Conservation (phyloP, 2,113 vertebrate species). For the Verasper variegatus region DNA sequence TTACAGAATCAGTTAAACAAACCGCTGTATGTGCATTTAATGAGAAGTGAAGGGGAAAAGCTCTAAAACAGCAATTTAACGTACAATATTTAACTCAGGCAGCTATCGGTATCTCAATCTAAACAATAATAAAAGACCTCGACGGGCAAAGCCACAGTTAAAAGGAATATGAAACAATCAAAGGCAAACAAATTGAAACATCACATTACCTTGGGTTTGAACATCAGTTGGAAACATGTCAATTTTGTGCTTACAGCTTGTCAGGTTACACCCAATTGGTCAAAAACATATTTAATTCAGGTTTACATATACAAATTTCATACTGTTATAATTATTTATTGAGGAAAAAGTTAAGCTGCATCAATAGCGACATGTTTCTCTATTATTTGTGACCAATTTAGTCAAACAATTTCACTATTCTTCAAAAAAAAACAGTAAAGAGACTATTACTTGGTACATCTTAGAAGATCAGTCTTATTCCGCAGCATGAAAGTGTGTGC, state of each 20-base stretch:
- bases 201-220: too few species aligned
- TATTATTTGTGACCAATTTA: neutral
- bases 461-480: conserved; percentile 19
- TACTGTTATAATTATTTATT: neutral
- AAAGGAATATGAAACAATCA: too few species aligned
- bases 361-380: too few species aligned
- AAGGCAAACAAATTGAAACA: too few species aligned
- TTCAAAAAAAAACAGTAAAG: neutral
- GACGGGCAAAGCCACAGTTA: too few species aligned
- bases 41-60: neutral
- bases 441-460: neutral
- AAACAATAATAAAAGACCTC: too few species aligned
- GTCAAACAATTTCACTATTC: neutral
- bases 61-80: too few species aligned
- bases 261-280: neutral
- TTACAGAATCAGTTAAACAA: neutral
- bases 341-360: too few species aligned
- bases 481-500: conserved; percentile 9
- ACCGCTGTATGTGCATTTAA: neutral
- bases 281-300: neutral
- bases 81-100: too few species aligned
- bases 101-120: too few species aligned
- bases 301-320: too few species aligned
- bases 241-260: neutral
- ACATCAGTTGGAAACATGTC: too few species aligned